phyloP scores from a whole-genome alignment of 2,888 invertebrate genomes.

The Abrostola tripartita region DNA sequence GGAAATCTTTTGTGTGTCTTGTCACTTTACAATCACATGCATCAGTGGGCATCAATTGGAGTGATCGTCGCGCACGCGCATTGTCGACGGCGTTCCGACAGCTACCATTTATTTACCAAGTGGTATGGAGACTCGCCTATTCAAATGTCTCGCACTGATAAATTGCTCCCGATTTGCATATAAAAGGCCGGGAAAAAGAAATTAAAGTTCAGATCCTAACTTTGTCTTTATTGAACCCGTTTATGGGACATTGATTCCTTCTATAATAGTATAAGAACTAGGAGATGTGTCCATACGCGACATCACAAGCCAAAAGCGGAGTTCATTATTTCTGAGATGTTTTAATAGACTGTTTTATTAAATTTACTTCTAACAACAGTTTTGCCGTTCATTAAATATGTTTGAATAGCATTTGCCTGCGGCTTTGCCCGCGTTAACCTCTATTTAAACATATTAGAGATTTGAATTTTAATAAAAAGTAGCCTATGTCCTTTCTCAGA shows the following conservation, averaged over 20 bases:
- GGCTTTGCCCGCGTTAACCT: too few relatives aligned
- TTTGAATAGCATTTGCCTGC: background rate
- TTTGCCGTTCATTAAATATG: conserved; percentile 6
- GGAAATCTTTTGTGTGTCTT: conserved; percentile 55
- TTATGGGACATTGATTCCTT: conserved; percentile 62
- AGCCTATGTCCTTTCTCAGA: too few relatives aligned
- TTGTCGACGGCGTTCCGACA: conserved; percentile 47
- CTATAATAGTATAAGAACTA: conserved; percentile 56
- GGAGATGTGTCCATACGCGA: conserved; percentile 43
- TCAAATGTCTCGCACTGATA: conserved; percentile 82
- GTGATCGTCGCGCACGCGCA: conserved; percentile 56
- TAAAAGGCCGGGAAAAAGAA: conserved; percentile 75
- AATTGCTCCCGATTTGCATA: conserved; percentile 83
- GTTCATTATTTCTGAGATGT: conserved; percentile 40
- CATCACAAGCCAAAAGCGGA: conserved; percentile 32
- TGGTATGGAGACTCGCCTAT: conserved; percentile 75
- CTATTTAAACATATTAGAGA: too few relatives aligned
- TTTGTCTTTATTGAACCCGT: conserved; percentile 69
- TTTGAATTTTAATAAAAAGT: too few relatives aligned
- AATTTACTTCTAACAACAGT: conserved; percentile 21
- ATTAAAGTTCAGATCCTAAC: conserved; percentile 69
- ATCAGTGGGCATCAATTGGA: conserved; percentile 63
- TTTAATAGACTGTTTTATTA: conserved; percentile 35
- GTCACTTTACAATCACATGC: conserved; percentile 63
- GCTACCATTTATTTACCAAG: conserved; percentile 68